phyloP scores from a whole-genome alignment of 1,140 invertebrate genomes.

The Drosophila rufa region DNA sequence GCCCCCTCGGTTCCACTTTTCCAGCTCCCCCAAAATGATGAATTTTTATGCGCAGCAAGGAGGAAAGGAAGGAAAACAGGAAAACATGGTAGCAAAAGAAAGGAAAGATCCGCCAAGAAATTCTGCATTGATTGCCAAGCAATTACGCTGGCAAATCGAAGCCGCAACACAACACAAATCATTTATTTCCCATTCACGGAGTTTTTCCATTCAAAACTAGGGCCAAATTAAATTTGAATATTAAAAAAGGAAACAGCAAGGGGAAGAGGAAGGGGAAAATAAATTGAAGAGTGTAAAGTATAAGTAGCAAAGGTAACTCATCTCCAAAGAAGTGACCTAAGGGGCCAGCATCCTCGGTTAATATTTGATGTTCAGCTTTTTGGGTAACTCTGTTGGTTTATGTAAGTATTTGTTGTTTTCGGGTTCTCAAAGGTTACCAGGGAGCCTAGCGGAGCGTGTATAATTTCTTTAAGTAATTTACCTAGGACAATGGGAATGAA shows the following conservation, averaged over 20 bases:
- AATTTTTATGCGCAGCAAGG: slow-evolving; percentile 50
- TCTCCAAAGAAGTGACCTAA: slow-evolving; percentile 9
- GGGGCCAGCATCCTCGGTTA: slow-evolving; percentile 24
- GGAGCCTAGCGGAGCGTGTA: too few relatives aligned
- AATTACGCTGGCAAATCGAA: slow-evolving; percentile 16
- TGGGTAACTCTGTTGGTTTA: background rate
- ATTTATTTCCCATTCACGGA: slow-evolving; percentile 6
- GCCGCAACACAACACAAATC: slow-evolving; percentile 17
- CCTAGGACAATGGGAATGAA: too few relatives aligned
- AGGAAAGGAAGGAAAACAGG: background rate
- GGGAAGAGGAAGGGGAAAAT: background rate
- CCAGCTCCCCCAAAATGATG: slow-evolving; percentile 41
- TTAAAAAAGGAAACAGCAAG: background rate
- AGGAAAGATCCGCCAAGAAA: slow-evolving; percentile 15
- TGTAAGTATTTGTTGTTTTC: background rate
- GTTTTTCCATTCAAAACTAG: slow-evolving; percentile 10
- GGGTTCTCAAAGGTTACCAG: background rate
- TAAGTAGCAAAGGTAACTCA: slow-evolving; percentile 21
- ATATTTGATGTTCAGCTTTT: slow-evolving; percentile 39
- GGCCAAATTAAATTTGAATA: slow-evolving; percentile 24
- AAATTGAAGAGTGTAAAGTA: slow-evolving; percentile 3
- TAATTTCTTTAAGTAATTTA: slow-evolving; percentile 1
- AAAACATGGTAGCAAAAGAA: slow-evolving; percentile 28
- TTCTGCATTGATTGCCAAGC: slow-evolving; percentile 10
- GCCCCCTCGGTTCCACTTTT: background rate